phyloP scores from a whole-genome alignment of 2,888 invertebrate species.

The Lasioglossum marginatum region DNA sequence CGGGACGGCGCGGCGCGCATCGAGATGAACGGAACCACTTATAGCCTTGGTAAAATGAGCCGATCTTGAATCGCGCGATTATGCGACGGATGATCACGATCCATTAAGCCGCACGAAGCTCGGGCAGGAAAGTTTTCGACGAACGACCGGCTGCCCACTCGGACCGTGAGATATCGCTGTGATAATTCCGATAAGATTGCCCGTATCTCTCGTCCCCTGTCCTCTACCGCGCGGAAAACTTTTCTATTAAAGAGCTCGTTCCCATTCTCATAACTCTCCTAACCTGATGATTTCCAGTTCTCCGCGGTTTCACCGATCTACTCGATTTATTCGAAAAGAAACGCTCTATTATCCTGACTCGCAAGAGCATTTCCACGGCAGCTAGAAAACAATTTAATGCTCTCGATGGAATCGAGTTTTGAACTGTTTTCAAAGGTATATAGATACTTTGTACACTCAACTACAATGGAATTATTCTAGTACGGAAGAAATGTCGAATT shows the following conservation, averaged over 20 bases:
- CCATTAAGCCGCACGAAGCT: neutral
- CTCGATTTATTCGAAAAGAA: neutral
- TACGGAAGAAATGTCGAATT: no score
- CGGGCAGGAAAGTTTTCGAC: conserved; percentile 11
- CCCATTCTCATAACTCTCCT: conserved; percentile 18
- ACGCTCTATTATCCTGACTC: neutral
- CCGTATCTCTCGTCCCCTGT: neutral
- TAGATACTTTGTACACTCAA: no score
- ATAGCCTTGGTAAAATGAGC: neutral
- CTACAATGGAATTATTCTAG: no score
- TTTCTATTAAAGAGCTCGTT: conserved; percentile 9
- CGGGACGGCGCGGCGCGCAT: neutral
- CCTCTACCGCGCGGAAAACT: neutral
- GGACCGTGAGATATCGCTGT: conserved; percentile 32
- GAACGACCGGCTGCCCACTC: neutral
- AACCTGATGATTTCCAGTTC: conserved; percentile 12
- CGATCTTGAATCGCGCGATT: conserved; percentile 2
- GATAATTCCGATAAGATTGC: conserved; percentile 44
- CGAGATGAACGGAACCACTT: conserved; percentile 4
- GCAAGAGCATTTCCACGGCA: neutral
- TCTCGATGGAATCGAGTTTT: neutral
- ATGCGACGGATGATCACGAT: conserved; percentile 3
- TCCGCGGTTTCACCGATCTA: neutral
- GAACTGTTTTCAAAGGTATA: neutral
- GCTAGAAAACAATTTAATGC: neutral